A percentile compares a stretch with the other conserved stretches of the same genome.
Conservation (phyloP, 2,113 vertebrate genomes). For the Pachyramphus minor region DNA sequence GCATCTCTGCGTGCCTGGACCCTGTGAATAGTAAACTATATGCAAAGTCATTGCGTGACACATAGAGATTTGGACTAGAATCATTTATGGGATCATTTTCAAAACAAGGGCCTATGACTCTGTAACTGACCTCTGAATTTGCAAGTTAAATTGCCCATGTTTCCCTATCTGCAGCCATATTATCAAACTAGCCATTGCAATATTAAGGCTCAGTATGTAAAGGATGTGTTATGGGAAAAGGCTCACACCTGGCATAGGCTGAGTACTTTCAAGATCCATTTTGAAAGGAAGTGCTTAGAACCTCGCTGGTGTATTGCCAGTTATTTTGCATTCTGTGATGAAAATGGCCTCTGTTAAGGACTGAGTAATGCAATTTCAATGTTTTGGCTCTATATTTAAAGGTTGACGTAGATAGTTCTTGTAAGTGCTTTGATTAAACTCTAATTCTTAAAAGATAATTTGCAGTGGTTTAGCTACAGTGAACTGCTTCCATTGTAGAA, state of each 20-base stretch:
- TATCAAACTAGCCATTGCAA: not conserved
- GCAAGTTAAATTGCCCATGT: not conserved
- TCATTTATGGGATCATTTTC: not conserved
- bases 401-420: not conserved
- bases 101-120: fast-evolving
- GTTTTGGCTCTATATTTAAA: not conserved
- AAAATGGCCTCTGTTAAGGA: not conserved
- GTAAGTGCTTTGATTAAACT: not conserved
- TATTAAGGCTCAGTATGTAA: not conserved
- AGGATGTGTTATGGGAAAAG: not conserved
- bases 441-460: not conserved
- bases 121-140: not conserved
- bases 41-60: not conserved
- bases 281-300: not conserved
- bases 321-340: not conserved
- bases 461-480: not conserved
- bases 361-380: not conserved
- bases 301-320: not conserved
- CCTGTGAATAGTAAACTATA: not conserved
- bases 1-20: not conserved
- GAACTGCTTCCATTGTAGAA: not conserved
- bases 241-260: not conserved
- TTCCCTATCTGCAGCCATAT: not conserved
- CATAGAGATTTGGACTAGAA: fast-evolving
- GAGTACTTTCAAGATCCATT: not conserved